phyloP scores from a whole-genome alignment of 2,797 vertebrate genomes.

The Dallia pectoralis region DNA sequence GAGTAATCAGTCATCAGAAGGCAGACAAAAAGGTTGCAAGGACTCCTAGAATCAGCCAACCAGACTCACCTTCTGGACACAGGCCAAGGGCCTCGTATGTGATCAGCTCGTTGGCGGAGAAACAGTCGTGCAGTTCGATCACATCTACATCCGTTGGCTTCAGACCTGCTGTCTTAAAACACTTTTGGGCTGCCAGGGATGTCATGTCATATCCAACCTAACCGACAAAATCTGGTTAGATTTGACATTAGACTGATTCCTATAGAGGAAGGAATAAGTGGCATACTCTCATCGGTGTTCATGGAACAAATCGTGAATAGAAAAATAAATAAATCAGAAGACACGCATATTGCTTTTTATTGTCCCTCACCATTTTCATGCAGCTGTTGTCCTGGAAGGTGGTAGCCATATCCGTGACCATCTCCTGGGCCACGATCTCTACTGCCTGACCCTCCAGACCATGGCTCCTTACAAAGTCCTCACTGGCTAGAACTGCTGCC shows the following conservation, averaged over 20 bases:
- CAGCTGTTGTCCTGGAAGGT: constrained; percentile 87
- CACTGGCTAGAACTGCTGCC: constrained; percentile 87
- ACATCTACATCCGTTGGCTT: constrained; percentile 83
- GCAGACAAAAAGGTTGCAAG: no score
- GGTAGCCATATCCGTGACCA: constrained; percentile 86
- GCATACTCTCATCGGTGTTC: not conserved
- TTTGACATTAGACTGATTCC: no score
- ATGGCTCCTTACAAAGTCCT: constrained; percentile 81
- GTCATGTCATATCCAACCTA: constrained; percentile 94
- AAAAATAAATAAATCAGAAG: no score
- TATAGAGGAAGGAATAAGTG: no score
- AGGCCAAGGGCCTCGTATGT: constrained; percentile 95
- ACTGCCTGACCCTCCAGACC: constrained; percentile 84
- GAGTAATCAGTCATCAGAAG: no score
- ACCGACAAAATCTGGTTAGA: not conserved
- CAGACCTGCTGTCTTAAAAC: constrained; percentile 79
- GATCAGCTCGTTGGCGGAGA: constrained; percentile 91
- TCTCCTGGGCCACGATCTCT: constrained; percentile 93
- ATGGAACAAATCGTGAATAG: no score
- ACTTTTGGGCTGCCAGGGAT: constrained; percentile 79
- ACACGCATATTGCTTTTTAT: no score
- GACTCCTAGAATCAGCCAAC: no score
- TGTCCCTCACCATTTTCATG: constrained; percentile 81
- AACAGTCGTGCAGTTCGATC: constrained; percentile 96
- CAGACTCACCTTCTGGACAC: constrained; percentile 85